A percentile compares a stretch with the other conserved stretches of the same genome.
phyloP scores from a whole-genome alignment of 1,140 invertebrate genomes.

The Harpegnathos saltator region DNA sequence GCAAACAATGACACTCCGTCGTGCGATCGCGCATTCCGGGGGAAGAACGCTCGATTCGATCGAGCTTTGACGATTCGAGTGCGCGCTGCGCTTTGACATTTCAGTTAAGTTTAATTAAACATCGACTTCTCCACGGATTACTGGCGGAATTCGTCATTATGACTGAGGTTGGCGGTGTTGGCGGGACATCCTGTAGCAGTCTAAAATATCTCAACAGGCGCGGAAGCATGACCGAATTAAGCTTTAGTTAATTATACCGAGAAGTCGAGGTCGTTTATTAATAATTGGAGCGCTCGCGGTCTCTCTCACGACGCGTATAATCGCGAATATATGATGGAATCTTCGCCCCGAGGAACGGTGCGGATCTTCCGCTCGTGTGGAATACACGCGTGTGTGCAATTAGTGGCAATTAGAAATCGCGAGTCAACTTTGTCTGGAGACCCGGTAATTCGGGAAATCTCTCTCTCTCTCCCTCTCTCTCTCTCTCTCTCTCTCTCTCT shows the following conservation, averaged over 20 bases:
- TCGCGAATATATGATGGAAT: conserved; percentile 46
- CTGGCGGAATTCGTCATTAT: background rate
- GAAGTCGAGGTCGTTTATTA: conserved; percentile 45
- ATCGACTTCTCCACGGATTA: background rate
- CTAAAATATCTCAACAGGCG: conserved; percentile 9
- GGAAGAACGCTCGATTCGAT: background rate
- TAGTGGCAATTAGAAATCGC: conserved; percentile 56
- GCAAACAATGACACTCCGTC: background rate
- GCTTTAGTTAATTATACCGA: conserved; percentile 54
- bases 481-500: too few species aligned
- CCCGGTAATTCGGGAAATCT: conserved; percentile 39
- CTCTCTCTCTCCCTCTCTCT: too few species aligned
- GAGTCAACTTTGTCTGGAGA: conserved; percentile 35
- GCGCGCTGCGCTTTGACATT: background rate
- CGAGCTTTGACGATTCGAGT: background rate
- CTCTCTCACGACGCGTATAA: conserved; percentile 41
- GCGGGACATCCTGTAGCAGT: conserved; percentile 7
- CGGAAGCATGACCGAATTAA: conserved; percentile 47
- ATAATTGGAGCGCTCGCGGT: conserved; percentile 39
- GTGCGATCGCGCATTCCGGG: background rate
- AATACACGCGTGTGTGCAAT: conserved; percentile 49
- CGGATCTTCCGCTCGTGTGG: conserved; percentile 36
- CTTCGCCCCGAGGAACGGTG: conserved; percentile 33
- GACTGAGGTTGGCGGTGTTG: background rate
- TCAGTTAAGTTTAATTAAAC: conserved; percentile 23